These are phyloP conservation scores for Actinia tenebrosa DNA, from an alignment of 64 coral and sea anemone genomes.

Conservation along the genomic window DNA sequence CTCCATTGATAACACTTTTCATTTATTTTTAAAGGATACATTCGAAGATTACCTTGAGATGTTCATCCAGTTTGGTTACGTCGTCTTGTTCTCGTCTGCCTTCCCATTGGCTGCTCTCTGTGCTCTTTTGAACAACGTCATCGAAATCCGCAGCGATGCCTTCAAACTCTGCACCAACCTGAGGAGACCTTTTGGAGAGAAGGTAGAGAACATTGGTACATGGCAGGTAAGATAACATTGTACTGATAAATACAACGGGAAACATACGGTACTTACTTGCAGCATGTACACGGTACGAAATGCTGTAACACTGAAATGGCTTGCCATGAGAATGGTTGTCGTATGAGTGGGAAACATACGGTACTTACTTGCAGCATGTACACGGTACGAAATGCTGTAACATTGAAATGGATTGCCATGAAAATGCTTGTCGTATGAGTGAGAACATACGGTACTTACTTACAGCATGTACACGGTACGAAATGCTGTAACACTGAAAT, in stretches of 20 bases:
- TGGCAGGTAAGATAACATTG: constrained; percentile 71
- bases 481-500: not conserved
- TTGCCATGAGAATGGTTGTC: too few species aligned
- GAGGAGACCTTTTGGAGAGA: constrained; percentile 82
- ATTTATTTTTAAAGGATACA: constrained; percentile 60
- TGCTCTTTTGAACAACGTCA: constrained; percentile 93
- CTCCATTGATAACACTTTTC: not conserved
- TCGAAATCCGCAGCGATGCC: constrained; percentile 98
- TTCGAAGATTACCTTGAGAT: constrained; percentile 99
- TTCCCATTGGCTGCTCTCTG: constrained; percentile 95
- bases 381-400: too few species aligned
- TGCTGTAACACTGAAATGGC: too few species aligned
- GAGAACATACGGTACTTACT: too few species aligned
- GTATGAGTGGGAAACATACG: too few species aligned
- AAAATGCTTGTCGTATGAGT: not conserved
- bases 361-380: too few species aligned
- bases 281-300: too few species aligned
- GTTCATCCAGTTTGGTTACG: constrained; percentile 99
- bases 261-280: not conserved
- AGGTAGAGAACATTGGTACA: constrained; percentile 94
- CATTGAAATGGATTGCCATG: not conserved
- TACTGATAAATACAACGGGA: not conserved
- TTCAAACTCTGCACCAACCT: constrained; percentile 99
- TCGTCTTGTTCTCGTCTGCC: constrained; percentile 92
- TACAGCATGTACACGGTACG: not conserved